phyloP scores from a whole-genome alignment of 2,113 vertebrate species.

The Progne subis region DNA sequence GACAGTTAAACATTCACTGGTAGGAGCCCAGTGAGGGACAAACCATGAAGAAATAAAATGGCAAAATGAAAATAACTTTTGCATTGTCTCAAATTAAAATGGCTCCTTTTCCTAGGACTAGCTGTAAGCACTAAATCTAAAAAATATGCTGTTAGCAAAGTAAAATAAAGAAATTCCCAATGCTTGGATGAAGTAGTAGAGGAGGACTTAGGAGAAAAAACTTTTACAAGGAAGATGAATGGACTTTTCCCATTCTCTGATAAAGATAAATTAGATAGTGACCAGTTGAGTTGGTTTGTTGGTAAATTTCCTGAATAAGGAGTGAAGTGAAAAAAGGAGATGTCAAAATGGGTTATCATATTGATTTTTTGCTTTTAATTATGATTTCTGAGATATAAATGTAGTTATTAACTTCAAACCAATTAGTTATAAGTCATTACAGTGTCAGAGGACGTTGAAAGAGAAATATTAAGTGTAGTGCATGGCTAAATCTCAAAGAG shows the following conservation, averaged over 20 bases:
- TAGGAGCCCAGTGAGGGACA: background rate
- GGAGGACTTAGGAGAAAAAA: background rate
- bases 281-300: background rate
- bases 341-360: background rate
- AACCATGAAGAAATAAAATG: background rate
- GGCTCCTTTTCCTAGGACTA: background rate
- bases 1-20: background rate
- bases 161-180: background rate
- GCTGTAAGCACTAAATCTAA: too few species aligned
- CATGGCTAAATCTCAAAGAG: background rate
- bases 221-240: background rate
- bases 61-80: background rate
- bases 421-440: background rate
- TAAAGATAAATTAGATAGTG: background rate
- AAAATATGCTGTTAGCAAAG: background rate
- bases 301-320: background rate
- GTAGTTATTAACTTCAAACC: background rate
- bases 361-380: background rate
- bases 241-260: background rate
- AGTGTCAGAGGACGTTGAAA: background rate
- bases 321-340: background rate
- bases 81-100: background rate
- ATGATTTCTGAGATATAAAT: background rate
- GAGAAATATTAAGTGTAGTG: background rate
- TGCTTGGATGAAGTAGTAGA: background rate